Conservation (phyloP, 2,797 vertebrate genomes). For the Acanthiza pusilla region DNA sequence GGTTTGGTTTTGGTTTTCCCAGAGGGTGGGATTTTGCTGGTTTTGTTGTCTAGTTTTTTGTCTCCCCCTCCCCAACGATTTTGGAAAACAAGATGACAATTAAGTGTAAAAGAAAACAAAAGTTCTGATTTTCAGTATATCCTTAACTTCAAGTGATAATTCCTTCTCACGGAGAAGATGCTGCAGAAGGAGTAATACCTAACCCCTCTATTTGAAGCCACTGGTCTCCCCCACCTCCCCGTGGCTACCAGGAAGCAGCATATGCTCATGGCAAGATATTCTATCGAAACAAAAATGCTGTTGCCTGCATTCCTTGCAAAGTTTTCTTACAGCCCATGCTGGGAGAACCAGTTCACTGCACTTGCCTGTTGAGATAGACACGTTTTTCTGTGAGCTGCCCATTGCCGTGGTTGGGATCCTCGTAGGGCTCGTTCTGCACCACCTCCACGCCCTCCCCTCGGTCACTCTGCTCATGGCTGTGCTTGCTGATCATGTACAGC, state of each 20-base stretch:
- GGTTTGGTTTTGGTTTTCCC: background rate
- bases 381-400: slow-evolving; percentile 97
- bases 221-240: background rate
- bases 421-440: slow-evolving; percentile 92
- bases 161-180: background rate
- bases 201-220: background rate
- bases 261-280: background rate
- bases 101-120: background rate
- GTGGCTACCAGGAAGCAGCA: background rate
- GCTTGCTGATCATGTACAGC: slow-evolving; percentile 99
- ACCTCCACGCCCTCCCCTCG: slow-evolving; percentile 97
- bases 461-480: slow-evolving; percentile 96
- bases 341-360: background rate
- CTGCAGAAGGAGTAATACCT: background rate
- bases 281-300: background rate
- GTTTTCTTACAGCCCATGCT: background rate
- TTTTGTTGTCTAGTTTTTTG: background rate
- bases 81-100: background rate
- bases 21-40: background rate
- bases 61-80: fast-evolving
- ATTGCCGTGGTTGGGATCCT: slow-evolving; percentile 89
- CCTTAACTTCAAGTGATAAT: background rate
- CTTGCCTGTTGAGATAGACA: slow-evolving; percentile 96
- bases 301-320: background rate
- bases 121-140: background rate